Conservation (phyloP, 2,113 vertebrate species). For the Zootoca vivipara region DNA sequence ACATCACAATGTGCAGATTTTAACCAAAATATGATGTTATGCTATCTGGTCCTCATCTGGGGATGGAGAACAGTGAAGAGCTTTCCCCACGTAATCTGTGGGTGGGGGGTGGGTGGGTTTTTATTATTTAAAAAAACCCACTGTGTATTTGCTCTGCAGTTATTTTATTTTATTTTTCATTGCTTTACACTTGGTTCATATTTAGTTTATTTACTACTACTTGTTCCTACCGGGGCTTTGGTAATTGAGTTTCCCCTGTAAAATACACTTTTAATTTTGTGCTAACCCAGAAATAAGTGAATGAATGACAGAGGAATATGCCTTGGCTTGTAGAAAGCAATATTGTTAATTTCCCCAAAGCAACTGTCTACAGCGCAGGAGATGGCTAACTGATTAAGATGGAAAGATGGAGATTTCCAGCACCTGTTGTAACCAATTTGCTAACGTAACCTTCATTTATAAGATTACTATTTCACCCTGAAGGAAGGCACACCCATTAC, state of each 20-base stretch:
- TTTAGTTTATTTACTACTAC: conserved; percentile 27
- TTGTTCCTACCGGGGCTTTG: conserved; percentile 41
- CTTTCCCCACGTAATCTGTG: not conserved
- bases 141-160: conserved; percentile 15
- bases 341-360: conserved; percentile 65
- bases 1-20: not conserved
- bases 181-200: not conserved
- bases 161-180: not conserved
- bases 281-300: conserved; percentile 63
- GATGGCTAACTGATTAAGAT: conserved; percentile 71
- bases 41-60: not conserved
- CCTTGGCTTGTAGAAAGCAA: conserved; percentile 44
- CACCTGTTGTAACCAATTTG: conserved; percentile 63
- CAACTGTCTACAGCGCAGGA: conserved; percentile 41
- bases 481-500: conserved; percentile 37
- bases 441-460: conserved; percentile 44
- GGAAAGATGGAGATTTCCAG: conserved; percentile 56
- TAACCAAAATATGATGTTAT: not conserved
- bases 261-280: conserved; percentile 63
- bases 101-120: not conserved
- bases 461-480: conserved; percentile 45
- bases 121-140: too few relatives aligned
- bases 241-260: conserved; percentile 56
- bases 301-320: conserved; percentile 62
- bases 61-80: not conserved